Percentiles rank a stretch among this genome's conserved stretches.
These are phyloP conservation scores for Gonatopus flavifemur DNA, from an alignment of 1,140 invertebrate genomes.

Conservation along the genomic window DNA sequence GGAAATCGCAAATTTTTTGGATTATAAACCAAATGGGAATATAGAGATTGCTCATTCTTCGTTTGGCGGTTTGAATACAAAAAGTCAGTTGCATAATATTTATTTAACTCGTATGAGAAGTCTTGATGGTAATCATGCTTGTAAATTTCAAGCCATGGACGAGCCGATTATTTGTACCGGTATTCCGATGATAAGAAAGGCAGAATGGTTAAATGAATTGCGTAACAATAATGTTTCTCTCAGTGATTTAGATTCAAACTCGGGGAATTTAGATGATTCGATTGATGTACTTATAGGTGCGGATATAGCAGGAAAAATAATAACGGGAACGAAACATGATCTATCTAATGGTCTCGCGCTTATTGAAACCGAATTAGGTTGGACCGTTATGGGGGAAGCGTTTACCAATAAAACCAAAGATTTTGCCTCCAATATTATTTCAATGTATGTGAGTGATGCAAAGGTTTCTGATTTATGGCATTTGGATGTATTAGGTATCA, in stretches of 20 bases:
- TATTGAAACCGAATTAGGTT: slow-evolving; percentile 42
- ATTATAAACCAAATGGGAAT: slow-evolving; percentile 8
- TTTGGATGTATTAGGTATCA: no score
- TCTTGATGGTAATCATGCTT: slow-evolving; percentile 15
- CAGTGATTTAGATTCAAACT: slow-evolving; percentile 26
- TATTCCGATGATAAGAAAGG: slow-evolving; percentile 13
- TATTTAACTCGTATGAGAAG: slow-evolving; percentile 16
- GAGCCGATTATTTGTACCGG: slow-evolving; percentile 16
- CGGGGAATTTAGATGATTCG: slow-evolving; percentile 13
- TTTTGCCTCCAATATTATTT: no score
- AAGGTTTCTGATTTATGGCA: no score
- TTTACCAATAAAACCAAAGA: not conserved
- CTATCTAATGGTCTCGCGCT: slow-evolving; percentile 34
- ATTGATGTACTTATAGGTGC: slow-evolving; percentile 34
- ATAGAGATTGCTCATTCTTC: slow-evolving; percentile 13
- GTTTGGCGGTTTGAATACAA: slow-evolving; percentile 19
- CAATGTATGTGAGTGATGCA: no score
- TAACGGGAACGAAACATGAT: slow-evolving; percentile 30
- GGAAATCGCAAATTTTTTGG: slow-evolving; percentile 15
- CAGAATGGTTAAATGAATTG: slow-evolving; percentile 16
- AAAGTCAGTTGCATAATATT: slow-evolving; percentile 9
- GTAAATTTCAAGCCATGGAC: slow-evolving; percentile 23
- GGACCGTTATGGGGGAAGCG: slow-evolving; percentile 38
- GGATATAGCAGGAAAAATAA: slow-evolving; percentile 37
- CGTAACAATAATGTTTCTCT: slow-evolving; percentile 18